Base-by-base conservation (phyloP, 2,797 vertebrate genomes). In the Coccyzus lansbergi region DNA sequence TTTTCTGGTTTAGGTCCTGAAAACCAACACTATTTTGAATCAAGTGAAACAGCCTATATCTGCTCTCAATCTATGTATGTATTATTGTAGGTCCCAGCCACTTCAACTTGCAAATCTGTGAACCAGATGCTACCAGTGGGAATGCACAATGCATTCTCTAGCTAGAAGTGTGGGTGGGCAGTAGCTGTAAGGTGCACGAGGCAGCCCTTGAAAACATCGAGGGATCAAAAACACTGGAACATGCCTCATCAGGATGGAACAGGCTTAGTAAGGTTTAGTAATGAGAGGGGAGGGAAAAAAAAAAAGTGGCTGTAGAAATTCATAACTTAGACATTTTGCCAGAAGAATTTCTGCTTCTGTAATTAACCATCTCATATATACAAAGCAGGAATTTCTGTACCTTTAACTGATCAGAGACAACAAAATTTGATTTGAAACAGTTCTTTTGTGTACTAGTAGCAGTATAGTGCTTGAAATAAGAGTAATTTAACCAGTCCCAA, bases 1-100 rank as follows among this genome's bases (percentile, higher is more conserved):
- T 68, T 95, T 92, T 42, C 88, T 85, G 68, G 68, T 93, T 4
- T 80, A 53, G n/a, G 36, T 79, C 71, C 68, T 78, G 34, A 83
- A 84, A 95, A 74, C 15, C 44, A 78, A 71, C 68, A 79, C 33
- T 34, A 65, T 55, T 91, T 58, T 71, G 44, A 92, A 91, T 64
- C 49, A 88, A 92, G 69, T 28, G 40, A 52, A 89, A 82, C 42
- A 56, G 53, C 16, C 46, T 62, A 1, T 70, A 71, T 71, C 44
- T 84, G 40, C 51, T 84, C 82, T 64, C 26, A 58, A 21, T n/a
- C 67, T 82, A 4, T 0, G 15, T 28, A 53, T 46, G 49, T 21
- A 9, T 7, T 9, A 48, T 5, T 38, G 34, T 3, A 90, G 56
- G 55, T 38, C 38, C 58, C 38, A 29, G 70, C 7, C 71, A 63